Evolutionary conservation across 2,888 invertebrate genomes (phyloP), one percentile per base, ranked within the genome.

Genomic region (Fabriciana adippe): DNA sequence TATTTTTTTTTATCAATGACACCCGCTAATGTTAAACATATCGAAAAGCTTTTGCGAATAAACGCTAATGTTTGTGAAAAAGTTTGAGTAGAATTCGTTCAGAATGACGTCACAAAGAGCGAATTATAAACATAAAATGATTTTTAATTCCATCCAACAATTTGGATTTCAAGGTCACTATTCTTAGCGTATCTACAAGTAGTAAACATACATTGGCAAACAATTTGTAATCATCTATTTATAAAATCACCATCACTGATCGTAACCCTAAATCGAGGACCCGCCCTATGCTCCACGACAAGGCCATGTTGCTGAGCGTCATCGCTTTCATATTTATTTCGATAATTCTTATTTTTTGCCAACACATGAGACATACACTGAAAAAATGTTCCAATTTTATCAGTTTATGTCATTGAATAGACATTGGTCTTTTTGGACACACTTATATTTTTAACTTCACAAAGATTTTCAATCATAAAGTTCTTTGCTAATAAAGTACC

Each of bases 111-210:
- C 92, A 92, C 78, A 75, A 84, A 79, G 78, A 82, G 84, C 86
- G 89, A 90, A 87, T 89, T 91, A 90, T 86, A 90, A 88, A 90
- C 90, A 87, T 84, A 83, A 85, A 88, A 86, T 79, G 80, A 84
- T 81, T 86, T 83, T 86, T 83, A 80, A 84, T 85, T 85, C 83
- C 83, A 88, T 87, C 84, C 81, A 86, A 84, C 81, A 84, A 77
- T 83, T 84, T 83, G 83, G 81, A 87, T 79, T 74, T 80, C 91
- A 91, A 91, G 91, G 91, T 90, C 89, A 86, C 85, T 79, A 82
- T 78, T 83, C 81, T 81, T 79, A 81, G 81, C 78, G 79, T 83
- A 81, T 73, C 78, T 84, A 82, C 75, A 79, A 81, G 80, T 85
- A 85, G 83, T 87, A 89, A 89, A 87, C 85, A 86, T 83, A 80